Base-by-base conservation (phyloP, 2,113 vertebrate genomes). In the Podocnemis expansa region DNA sequence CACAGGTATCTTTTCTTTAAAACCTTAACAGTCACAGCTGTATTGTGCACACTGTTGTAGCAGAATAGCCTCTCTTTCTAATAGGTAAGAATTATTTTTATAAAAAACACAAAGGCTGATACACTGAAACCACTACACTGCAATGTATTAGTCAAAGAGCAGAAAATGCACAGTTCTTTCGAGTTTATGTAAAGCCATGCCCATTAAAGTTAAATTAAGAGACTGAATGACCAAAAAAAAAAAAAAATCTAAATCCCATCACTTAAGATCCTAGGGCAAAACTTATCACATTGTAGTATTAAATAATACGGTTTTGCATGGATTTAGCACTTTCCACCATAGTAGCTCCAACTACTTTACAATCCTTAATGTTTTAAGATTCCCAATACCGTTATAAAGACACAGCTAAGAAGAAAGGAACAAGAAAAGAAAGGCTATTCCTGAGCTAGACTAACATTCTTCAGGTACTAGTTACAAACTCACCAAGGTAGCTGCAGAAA, bases 201-300 rank as follows among this genome's bases (percentile, higher is more conserved):
- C 10, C 25, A 82, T 79, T 51, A 58, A 2, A 13, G 49, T 43
- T 88, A 29, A 49, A 41, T 38, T 3, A 11, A 70, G 84, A 87
- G 85, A 73, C 11, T 43, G 1, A 0, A n/a, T 34, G 2, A 54
- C 5, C 6, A 14, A 4, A 60, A 34, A 2, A 0, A 9, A 14
- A 4, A 60, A 34, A 2, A 0, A 0, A 82, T 27, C 10, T 13
- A 86, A 83, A 67, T 14, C 63, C 3, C 24, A 83, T 54, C 55
- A 19, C 43, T 6, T 14, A 89, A 5, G 13, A 89, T 56, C 51
- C 54, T 76, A 79, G 21, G 55, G 16, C n/a, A 70, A 70, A 22
- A 4, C 2, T 60, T 82, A 67, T 22, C 16, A 8, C 45, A 19
- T 24, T 52, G 6, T 54, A 75, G 17, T 22, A 70, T 22, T 21